Evolutionary conservation across 2,888 invertebrate genomes (phyloP).

Genomic region (Tenthredo mesomela): DNA sequence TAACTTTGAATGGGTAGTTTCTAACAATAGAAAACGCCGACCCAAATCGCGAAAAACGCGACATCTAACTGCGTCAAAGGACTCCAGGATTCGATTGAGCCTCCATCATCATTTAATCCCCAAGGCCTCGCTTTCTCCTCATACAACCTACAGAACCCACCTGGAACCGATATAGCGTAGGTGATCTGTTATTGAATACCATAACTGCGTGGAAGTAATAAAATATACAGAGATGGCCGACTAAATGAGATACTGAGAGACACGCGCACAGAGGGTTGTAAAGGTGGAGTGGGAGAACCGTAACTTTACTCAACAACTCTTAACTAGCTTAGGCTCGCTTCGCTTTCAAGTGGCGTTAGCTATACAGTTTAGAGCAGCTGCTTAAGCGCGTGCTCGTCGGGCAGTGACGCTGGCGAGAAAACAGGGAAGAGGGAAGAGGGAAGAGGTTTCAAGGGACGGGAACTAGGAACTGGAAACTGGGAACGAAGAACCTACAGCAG

Average conservation of each 20-base stretch:
- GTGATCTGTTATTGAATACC: conserved; percentile 2
- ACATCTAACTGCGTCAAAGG: not conserved
- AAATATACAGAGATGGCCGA: not conserved
- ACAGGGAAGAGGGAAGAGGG: not conserved
- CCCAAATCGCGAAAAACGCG: not conserved
- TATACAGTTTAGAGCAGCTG: conserved; percentile 48
- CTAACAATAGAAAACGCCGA: not conserved
- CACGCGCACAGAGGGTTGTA: not conserved
- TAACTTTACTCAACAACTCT: conserved; percentile 48
- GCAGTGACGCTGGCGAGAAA: conserved; percentile 46
- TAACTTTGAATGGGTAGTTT: not conserved
- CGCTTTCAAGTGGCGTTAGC: conserved; percentile 49
- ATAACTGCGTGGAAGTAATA: not conserved
- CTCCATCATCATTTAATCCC: not conserved
- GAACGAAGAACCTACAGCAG: conserved; percentile 14
- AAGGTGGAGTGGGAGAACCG: not conserved
- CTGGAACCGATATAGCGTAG: not conserved
- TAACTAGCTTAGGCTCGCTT: conserved; percentile 44
- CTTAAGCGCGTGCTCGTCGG: conserved; percentile 46
- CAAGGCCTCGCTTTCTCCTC: not conserved
- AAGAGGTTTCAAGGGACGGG: not conserved
- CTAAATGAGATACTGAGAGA: conserved; percentile 25
- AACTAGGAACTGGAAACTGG: conserved; percentile 4
- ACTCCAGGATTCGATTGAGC: not conserved
- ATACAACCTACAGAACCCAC: not conserved